phyloP scores from a whole-genome alignment of 2,888 invertebrate genomes.

The Crossocerus cetratus region DNA sequence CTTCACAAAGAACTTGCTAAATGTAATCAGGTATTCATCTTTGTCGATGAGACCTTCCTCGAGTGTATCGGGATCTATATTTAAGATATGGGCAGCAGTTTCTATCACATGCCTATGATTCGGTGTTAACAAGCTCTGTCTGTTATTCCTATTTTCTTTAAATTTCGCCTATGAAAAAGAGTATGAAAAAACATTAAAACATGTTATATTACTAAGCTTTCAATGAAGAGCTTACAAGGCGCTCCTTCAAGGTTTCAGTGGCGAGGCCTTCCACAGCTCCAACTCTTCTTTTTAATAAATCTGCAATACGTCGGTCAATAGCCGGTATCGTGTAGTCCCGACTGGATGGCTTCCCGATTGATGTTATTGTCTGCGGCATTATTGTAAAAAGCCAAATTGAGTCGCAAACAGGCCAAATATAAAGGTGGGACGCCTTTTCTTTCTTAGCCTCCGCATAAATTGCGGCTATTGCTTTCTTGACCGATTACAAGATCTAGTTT shows the following conservation, averaged over 20 bases:
- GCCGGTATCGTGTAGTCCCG: conserved; percentile 70
- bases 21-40: conserved; percentile 80
- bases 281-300: conserved; percentile 64
- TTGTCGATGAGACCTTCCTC: conserved; percentile 86
- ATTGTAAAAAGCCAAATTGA: background rate
- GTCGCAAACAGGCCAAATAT: no score
- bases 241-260: conserved; percentile 61
- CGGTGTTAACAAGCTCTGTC: conserved; percentile 77
- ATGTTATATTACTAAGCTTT: background rate
- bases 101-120: conserved; percentile 84
- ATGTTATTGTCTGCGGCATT: conserved; percentile 32
- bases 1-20: conserved; percentile 82
- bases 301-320: conserved; percentile 66
- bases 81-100: conserved; percentile 81
- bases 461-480: no score
- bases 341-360: conserved; percentile 24
- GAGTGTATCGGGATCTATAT: conserved; percentile 79
- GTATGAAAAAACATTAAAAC: background rate
- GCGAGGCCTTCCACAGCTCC: conserved; percentile 53
- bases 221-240: conserved; percentile 58
- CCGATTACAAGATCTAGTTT: no score
- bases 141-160: conserved; percentile 79
- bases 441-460: no score
- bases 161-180: conserved; percentile 79
- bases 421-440: no score